Evolutionary conservation across 2,797 vertebrate genomes (phyloP).

Genomic region (Sciurus carolinensis): DNA sequence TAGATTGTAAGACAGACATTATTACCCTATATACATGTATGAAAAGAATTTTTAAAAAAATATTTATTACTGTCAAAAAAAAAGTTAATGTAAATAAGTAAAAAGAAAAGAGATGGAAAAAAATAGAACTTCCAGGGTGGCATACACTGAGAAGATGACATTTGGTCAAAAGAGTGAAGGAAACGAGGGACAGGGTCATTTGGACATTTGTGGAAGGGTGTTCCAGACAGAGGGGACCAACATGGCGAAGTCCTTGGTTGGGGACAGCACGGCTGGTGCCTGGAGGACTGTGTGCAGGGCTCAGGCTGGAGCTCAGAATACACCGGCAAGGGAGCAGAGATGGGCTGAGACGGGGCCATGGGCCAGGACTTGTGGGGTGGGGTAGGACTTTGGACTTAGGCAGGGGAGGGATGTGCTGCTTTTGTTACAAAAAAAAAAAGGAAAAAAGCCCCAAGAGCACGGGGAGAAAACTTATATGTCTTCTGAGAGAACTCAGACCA

Average conservation of each 20-base stretch:
- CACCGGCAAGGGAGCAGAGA: not conserved
- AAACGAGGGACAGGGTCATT: not conserved
- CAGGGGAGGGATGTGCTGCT: not conserved
- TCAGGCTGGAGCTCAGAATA: not conserved
- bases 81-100: no score
- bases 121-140: not conserved
- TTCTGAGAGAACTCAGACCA: not conserved
- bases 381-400: not conserved
- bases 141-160: not conserved
- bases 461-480: not conserved
- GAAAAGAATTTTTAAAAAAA: no score
- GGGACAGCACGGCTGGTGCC: accelerated
- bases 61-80: no score
- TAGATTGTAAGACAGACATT: no score
- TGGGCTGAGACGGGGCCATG: not conserved
- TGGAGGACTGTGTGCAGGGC: not conserved
- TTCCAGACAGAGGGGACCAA: not conserved
- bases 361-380: not conserved
- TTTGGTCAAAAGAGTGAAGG: not conserved
- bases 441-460: not conserved
- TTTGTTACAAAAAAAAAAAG: not conserved
- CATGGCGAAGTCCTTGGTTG: not conserved
- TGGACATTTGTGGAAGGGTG: not conserved
- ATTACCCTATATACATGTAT: no score
- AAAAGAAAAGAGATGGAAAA: no score